Evolutionary conservation across 2,888 invertebrate genomes (phyloP), one percentile per base, ranked within the genome.

Genomic region (Craniophora ligustri): DNA sequence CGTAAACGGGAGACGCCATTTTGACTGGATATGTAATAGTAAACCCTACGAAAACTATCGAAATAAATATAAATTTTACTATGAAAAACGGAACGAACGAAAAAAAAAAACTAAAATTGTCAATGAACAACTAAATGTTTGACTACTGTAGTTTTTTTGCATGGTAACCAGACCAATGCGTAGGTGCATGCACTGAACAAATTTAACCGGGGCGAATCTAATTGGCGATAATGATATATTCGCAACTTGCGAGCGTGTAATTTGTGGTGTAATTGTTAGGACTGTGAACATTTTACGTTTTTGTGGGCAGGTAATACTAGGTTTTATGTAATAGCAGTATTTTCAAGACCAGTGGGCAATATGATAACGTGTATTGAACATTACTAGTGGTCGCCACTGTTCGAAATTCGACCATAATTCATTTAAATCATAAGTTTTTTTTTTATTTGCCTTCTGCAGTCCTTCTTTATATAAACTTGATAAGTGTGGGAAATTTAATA

Each of bases 121-220:
- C n/a, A 11, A 28, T 5, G 2, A 32, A 18, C 34, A 6, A 10
- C 3, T 15, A 4, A 31, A 15, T 11, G 15, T 16, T 7, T 11
- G 0, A 47, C 51, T 66, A 40, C 63, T 62, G 46, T 30, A 49
- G 15, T 0, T 15, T 41, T 26, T 23, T 34, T 44, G 16, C 11
- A 40, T 39, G n/a, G 36, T 40, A 36, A 23, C n/a, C 36, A 23
- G n/a, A 16, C 2, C 16, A 11, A 14, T 40, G 65, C 58, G 71
- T 72, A 45, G 64, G 61, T 61, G 58, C 58, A 65, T 61, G 68
- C 62, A 64, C 40, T 47, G 45, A 62, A 69, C 70, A 47, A 68
- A 70, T 75, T 66, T 65, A 72, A 71, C 66, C 55, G 50, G 53
- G 49, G 40, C 62, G 49, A 56, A 63, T 66, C 70, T 65, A 64